Base-by-base conservation (phyloP, 30 jellyfish, hydroid and myxozoan species). In the Clytia hemisphaerica region DNA sequence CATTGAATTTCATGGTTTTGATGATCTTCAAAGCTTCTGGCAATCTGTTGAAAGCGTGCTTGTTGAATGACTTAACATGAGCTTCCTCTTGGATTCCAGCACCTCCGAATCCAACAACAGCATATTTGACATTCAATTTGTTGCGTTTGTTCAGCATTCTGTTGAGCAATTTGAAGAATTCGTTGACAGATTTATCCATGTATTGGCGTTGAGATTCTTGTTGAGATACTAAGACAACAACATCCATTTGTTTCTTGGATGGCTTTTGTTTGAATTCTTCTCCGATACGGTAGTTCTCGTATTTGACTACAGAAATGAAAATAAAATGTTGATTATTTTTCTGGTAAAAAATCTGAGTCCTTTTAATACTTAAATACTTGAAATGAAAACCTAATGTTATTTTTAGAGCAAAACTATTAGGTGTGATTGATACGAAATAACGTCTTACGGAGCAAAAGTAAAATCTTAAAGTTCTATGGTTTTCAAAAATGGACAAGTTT, bases 81-180 rank as follows among this genome's bases (percentile, higher is more conserved):
- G 99, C 78, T 26, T 67, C 65, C 76, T 90, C 99, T 0, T 77
- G 93, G 57, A 82, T 87, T 0, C 86, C 80, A 38, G 57, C 42
- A 18, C 99, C 99, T 9, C 99, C 99, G 69, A 79, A 90, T 36
- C 99, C 99, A 54, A 90, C 67, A 37, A 90, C 64, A 12, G 99
- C 94, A 65, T 76, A 90, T 46, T 94, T 71, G 6, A 94, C 68
- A 63, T 77, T 60, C 80, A 67, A 82, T 82, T 75, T 80, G 36
- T 80, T 80, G 44, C 57, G 63, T 70, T 71, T 50, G 47, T 9
- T 67, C 12, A 73, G 75, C 2, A 67, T 37, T n/a, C n/a, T n/a
- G n/a, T n/a, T n/a, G n/a, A n/a, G n/a, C n/a, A n/a, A n/a, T 19
- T 26, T 18, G 10, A 14, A 50, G 29, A 45, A 50, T 6, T 45